Conservation (phyloP, 2,797 vertebrate genomes). For the Halcyon leucocephala region DNA sequence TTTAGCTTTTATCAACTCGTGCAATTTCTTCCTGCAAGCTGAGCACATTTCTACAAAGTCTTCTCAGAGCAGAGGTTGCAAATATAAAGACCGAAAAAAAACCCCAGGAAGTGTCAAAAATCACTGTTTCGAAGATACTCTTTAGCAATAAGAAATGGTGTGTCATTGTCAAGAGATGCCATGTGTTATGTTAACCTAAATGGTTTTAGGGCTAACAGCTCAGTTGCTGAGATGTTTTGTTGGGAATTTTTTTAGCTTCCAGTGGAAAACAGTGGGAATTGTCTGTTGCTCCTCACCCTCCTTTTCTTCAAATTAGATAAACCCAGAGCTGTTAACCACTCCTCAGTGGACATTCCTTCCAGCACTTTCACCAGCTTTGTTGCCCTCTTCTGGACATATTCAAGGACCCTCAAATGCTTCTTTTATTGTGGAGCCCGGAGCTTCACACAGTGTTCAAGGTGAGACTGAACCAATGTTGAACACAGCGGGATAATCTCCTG, state of each 20-base stretch:
- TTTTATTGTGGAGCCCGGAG: neutral
- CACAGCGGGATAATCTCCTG: fast-evolving
- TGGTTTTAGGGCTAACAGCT: neutral
- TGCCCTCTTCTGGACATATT: neutral
- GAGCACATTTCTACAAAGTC: conserved; percentile 21
- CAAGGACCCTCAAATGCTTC: neutral
- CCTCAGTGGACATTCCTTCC: neutral
- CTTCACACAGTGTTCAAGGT: neutral
- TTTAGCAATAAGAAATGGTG: neutral
- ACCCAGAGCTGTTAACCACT: fast-evolving
- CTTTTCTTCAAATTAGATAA: neutral
- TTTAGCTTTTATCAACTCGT: conserved; percentile 48
- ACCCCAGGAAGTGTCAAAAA: neutral
- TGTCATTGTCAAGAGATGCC: neutral
- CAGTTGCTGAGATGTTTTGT: neutral
- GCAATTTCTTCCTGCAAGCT: conserved; percentile 49
- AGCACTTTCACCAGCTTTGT: neutral
- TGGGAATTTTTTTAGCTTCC: neutral
- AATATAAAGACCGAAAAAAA: neutral
- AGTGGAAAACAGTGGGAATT: neutral
- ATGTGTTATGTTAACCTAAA: fast-evolving
- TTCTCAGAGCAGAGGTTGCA: neutral
- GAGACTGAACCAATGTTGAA: fast-evolving
- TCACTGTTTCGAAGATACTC: neutral
- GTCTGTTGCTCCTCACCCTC: neutral